phyloP scores from a whole-genome alignment of 2,888 invertebrate genomes.

The Athetis lepigone region DNA sequence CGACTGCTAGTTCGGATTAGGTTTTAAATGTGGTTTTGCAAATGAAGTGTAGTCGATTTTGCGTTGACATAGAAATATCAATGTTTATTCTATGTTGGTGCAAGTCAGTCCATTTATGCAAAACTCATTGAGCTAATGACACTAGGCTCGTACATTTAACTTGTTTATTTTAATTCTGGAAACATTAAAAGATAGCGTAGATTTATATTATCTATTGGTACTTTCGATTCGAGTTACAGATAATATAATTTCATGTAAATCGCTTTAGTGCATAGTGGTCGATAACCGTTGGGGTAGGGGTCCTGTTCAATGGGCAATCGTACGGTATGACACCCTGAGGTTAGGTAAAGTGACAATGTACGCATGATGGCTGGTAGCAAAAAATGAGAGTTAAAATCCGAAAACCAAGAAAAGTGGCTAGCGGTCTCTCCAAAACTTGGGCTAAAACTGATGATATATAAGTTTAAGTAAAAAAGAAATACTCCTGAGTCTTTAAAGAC shows the following conservation, averaged over 20 bases:
- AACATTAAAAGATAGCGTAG: conserved; percentile 53
- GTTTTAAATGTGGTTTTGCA: conserved; percentile 46
- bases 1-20: conserved; percentile 52
- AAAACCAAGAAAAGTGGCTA: no score
- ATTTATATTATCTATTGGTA: conserved; percentile 49
- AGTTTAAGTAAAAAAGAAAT: no score
- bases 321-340: no score
- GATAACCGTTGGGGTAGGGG: no score
- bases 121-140: conserved; percentile 40
- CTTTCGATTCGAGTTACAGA: conserved; percentile 49
- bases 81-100: conserved; percentile 47
- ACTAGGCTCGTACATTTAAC: conserved; percentile 34
- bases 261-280: conserved; percentile 7
- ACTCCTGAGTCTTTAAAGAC: no score
- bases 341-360: no score
- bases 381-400: no score
- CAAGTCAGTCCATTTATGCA: conserved; percentile 45
- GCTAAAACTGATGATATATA: no score
- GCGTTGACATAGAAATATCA: conserved; percentile 46
- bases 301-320: no score
- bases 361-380: no score
- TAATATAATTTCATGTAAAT: conserved; percentile 39
- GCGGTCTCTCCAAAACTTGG: no score
- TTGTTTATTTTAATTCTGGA: conserved; percentile 53
- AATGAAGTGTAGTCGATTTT: conserved; percentile 50